Evolutionary conservation across 1,140 invertebrate species (phyloP).

Genomic region (Marisa cornuarietis): DNA sequence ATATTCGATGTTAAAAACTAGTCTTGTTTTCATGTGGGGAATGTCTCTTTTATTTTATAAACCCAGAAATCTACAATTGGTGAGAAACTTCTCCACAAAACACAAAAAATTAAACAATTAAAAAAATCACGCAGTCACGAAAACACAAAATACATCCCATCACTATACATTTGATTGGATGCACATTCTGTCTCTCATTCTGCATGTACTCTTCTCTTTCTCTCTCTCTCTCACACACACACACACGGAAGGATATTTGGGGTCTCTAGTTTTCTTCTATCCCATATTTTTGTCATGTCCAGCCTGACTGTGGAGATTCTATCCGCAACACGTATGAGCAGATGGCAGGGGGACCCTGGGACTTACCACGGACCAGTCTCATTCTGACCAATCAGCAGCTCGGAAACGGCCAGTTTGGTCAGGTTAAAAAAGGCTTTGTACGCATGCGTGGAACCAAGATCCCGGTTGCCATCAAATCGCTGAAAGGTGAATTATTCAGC

Average conservation of each 20-base stretch:
- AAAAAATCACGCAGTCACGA: no score
- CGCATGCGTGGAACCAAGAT: conserved; percentile 53
- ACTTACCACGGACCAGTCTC: conserved; percentile 52
- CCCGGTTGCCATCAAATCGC: conserved; percentile 57
- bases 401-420: conserved; percentile 59
- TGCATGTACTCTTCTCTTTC: neutral
- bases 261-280: no score
- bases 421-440: conserved; percentile 58
- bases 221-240: neutral
- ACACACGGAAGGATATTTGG: neutral
- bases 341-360: conserved; percentile 53
- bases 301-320: conserved; percentile 22
- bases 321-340: conserved; percentile 50
- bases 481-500: conserved; percentile 47
- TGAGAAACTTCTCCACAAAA: no score
- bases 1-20: no score
- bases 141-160: neutral
- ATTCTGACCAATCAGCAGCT: conserved; percentile 53
- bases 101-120: no score
- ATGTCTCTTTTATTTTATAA: no score
- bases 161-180: neutral
- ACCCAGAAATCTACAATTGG: no score
- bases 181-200: neutral
- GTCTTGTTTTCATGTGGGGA: no score
- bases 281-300: neutral